Percentiles rank a stretch among this genome's conserved stretches.
phyloP scores from a whole-genome alignment of 1,140 invertebrate species.

The Zaprionus ghesquierei region DNA sequence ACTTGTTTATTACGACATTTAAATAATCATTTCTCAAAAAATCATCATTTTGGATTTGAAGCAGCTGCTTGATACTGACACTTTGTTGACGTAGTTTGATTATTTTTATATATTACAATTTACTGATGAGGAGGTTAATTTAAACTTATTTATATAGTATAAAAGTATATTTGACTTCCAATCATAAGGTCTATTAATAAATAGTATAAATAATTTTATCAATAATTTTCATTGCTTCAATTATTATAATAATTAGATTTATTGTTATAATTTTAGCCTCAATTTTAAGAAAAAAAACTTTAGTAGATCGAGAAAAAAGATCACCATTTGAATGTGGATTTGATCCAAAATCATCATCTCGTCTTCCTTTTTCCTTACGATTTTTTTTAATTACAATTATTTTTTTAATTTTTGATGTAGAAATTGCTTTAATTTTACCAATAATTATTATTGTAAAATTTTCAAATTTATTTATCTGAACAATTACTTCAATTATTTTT shows the following conservation, averaged over 20 bases:
- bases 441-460: slow-evolving; percentile 60
- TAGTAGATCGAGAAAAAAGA: not conserved
- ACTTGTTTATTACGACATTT: slow-evolving; percentile 84
- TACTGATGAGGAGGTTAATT: too few relatives aligned
- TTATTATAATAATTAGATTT: slow-evolving; percentile 83
- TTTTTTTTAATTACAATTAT: slow-evolving; percentile 86
- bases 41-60: too few relatives aligned
- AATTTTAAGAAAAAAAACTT: slow-evolving; percentile 84
- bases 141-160: too few relatives aligned
- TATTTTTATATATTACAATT: too few relatives aligned
- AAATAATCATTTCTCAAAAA: slow-evolving; percentile 84
- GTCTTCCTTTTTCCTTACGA: slow-evolving; percentile 85
- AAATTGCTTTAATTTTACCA: slow-evolving; percentile 55
- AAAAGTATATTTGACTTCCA: too few relatives aligned
- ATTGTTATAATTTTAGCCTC: slow-evolving; percentile 83
- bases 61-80: slow-evolving; percentile 87
- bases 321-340: not conserved
- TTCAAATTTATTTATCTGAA: slow-evolving; percentile 81
- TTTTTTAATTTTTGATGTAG: slow-evolving; percentile 85
- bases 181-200: too few relatives aligned
- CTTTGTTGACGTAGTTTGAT: too few relatives aligned
- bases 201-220: too few relatives aligned
- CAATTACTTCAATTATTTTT: slow-evolving; percentile 83
- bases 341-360: slow-evolving; percentile 83
- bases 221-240: too few relatives aligned